Evolutionary conservation across 2,113 vertebrate species (phyloP), one percentile per base, ranked within the genome.

Genomic region (Gambusia affinis): DNA sequence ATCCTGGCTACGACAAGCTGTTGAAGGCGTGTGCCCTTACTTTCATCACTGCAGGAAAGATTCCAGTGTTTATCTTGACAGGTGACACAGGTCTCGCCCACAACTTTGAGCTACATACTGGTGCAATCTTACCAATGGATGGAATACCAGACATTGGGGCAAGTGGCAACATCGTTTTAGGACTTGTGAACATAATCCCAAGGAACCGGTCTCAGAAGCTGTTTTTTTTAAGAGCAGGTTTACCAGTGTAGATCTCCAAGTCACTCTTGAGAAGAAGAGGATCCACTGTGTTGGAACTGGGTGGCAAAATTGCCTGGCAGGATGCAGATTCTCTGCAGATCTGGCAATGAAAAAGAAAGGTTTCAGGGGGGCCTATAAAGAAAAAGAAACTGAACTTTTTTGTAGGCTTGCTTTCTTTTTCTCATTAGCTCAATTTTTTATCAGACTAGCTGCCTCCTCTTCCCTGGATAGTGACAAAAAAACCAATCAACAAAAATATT

Each of bases 91-190:
- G 14, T 27, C 27, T 27, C 2, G 30, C 62, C 62, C 28, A 64
- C 30, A 33, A 64, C 62, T 64, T 37, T 64, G 62, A 64, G 30
- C 62, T 33, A 14, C 31, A 31, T 30, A 64, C 62, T 64, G 28
- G 62, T 64, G 29, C 29, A 64, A 64, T 64, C 29, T 64, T 64
- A 30, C 62, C 28, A 64, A 64, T 64, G 62, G 29, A 64, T 64
- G 62, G 30, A 33, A 64, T 64, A 15, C 62, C 62, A 64, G 62
- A 64, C 62, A 64, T 64, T 4, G 62, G 30, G 17, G 62, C 62
- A 33, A 64, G 62, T 64, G 62, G 62, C 29, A 64, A 64, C 62
- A 64, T 64, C 5, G 62, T 31, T 31, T 64, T 31, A 64, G 3
- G 30, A 31, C 35, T 37, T 37, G 35, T 10, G 8, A 15, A 19